Conservation (phyloP, 2,797 vertebrate species). For the Jordanella pulchra region DNA sequence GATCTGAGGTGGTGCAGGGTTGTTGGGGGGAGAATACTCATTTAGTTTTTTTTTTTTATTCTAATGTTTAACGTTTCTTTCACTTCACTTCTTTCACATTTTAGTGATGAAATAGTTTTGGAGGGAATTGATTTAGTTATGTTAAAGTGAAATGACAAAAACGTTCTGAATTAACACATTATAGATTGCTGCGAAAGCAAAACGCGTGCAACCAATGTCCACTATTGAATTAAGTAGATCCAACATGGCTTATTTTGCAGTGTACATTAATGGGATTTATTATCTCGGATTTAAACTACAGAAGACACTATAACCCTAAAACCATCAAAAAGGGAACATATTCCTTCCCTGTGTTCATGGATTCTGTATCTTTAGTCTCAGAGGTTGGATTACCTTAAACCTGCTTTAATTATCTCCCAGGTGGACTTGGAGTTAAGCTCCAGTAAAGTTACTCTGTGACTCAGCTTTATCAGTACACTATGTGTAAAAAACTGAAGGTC, state of each 20-base stretch:
- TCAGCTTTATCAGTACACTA: not conserved
- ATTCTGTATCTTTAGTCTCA: conserved; percentile 3
- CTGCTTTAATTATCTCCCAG: conserved; percentile 22
- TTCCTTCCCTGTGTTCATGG: conserved; percentile 1
- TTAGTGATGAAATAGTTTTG: too few species aligned
- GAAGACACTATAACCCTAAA: not conserved
- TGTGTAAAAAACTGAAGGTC: not conserved
- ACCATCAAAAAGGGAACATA: not conserved
- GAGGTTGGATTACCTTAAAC: conserved; percentile 33
- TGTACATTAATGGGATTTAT: not conserved
- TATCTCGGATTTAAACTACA: not conserved
- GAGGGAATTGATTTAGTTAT: too few species aligned
- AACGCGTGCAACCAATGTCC: too few species aligned
- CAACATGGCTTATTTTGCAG: not conserved
- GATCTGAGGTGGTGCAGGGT: too few species aligned
- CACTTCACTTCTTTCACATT: too few species aligned
- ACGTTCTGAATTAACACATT: too few species aligned
- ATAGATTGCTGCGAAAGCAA: too few species aligned
- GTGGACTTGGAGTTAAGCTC: conserved; percentile 28
- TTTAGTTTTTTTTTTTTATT: too few species aligned
- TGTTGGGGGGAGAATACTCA: too few species aligned
- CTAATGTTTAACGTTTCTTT: too few species aligned
- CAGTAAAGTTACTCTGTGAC: not conserved
- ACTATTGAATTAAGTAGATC: not conserved
- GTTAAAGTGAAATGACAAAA: too few species aligned